These are phyloP conservation scores for Nannoperca obscura DNA, from an alignment of 2,797 vertebrate species.

Conservation along the genomic window DNA sequence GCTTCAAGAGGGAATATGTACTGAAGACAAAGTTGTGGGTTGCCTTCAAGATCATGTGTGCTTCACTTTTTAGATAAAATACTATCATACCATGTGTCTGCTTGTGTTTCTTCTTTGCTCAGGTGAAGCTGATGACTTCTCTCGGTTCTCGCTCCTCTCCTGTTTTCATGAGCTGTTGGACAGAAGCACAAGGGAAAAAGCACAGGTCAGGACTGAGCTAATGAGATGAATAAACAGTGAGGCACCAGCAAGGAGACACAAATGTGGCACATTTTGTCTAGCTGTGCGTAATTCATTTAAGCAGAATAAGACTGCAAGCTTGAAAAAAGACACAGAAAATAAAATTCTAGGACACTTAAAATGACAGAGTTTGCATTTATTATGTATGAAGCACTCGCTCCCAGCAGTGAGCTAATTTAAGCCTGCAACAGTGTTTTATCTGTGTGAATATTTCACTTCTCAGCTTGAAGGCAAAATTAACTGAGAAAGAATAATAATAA, in stretches of 20 bases:
- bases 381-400: slow-evolving; percentile 77
- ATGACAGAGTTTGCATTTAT: slow-evolving; percentile 76
- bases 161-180: slow-evolving; percentile 84
- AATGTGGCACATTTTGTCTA: slow-evolving; percentile 68
- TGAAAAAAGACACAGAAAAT: slow-evolving; percentile 54
- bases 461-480: slow-evolving; percentile 75
- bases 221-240: slow-evolving; percentile 65
- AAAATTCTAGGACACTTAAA: slow-evolving; percentile 78
- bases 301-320: slow-evolving; percentile 43
- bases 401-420: slow-evolving; percentile 70
- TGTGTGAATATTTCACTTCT: slow-evolving; percentile 77
- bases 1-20: slow-evolving; percentile 32
- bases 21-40: slow-evolving; percentile 1
- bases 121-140: slow-evolving; percentile 78
- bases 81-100: slow-evolving; percentile 78
- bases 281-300: slow-evolving; percentile 50
- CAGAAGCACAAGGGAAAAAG: slow-evolving; percentile 66
- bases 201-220: slow-evolving; percentile 64
- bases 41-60: neutral
- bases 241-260: slow-evolving; percentile 23
- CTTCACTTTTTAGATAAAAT: slow-evolving; percentile 31
- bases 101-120: slow-evolving; percentile 76
- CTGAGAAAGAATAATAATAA: slow-evolving; percentile 44
- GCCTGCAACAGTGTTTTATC: slow-evolving; percentile 75
- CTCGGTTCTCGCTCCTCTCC: slow-evolving; percentile 70